Evolutionary conservation across 2,797 vertebrate genomes (phyloP).

Genomic region (Remorina albescens): DNA sequence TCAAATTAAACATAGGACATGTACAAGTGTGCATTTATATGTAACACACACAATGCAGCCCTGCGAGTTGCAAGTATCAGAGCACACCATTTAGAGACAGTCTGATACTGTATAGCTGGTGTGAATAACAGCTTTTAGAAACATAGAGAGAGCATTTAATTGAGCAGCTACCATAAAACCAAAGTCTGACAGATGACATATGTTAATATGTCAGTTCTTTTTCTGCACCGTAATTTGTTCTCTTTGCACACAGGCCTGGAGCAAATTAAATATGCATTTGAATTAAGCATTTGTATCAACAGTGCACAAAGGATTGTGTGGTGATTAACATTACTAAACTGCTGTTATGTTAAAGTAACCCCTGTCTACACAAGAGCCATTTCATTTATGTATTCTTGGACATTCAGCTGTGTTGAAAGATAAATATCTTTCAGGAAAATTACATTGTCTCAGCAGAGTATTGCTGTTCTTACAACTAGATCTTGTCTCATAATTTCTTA

Average conservation of each 20-base stretch:
- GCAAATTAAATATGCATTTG: constrained; percentile 85
- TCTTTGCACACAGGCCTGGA: constrained; percentile 85
- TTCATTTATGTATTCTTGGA: constrained; percentile 85
- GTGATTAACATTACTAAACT: constrained; percentile 87
- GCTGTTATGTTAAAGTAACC: constrained; percentile 86
- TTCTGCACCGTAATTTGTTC: constrained; percentile 88
- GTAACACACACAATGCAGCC: background rate
- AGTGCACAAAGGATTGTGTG: constrained; percentile 81
- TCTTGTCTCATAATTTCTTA: background rate
- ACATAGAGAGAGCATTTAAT: constrained; percentile 85
- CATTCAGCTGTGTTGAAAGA: constrained; percentile 81
- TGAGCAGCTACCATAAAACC: constrained; percentile 81
- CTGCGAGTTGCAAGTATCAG: constrained; percentile 21
- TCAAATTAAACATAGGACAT: background rate
- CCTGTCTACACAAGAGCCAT: constrained; percentile 77
- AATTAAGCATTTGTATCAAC: constrained; percentile 86
- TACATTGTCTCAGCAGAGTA: constrained; percentile 11
- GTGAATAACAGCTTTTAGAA: constrained; percentile 72
- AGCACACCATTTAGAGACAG: constrained; percentile 25
- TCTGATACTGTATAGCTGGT: constrained; percentile 14
- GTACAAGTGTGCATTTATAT: background rate
- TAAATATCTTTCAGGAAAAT: constrained; percentile 75
- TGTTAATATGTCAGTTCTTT: constrained; percentile 88
- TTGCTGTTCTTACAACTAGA: constrained; percentile 5
- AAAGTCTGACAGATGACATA: constrained; percentile 87